Evolutionary conservation across 2,888 invertebrate genomes (phyloP).

Genomic region (Cartodere bifasciata): DNA sequence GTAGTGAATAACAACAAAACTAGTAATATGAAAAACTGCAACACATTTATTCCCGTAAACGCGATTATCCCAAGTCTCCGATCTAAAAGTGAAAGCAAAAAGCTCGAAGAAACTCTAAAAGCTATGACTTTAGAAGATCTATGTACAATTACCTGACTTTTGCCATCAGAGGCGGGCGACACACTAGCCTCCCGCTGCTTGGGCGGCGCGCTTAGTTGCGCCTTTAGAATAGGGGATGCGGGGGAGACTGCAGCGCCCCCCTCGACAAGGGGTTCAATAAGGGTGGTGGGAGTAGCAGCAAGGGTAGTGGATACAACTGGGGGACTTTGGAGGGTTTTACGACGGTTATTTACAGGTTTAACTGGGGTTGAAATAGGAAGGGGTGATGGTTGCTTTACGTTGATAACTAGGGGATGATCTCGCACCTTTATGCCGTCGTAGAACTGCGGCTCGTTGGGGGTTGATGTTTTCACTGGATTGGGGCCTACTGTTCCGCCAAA

Average conservation of each 20-base stretch:
- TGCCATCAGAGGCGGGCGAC: slow-evolving; percentile 35
- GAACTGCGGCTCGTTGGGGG: slow-evolving; percentile 41
- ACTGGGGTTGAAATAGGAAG: slow-evolving; percentile 38
- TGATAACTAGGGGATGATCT: slow-evolving; percentile 43
- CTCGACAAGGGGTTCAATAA: neutral
- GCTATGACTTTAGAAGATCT: neutral
- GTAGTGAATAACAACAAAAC: too few species aligned
- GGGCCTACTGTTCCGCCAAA: slow-evolving; percentile 78
- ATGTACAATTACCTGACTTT: slow-evolving; percentile 45
- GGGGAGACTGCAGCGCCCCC: slow-evolving; percentile 37
- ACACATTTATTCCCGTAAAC: too few species aligned
- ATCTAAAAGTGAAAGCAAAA: neutral
- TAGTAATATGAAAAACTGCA: too few species aligned
- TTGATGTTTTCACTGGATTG: slow-evolving; percentile 51
- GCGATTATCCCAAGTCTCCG: too few species aligned
- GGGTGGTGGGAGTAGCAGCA: too few species aligned
- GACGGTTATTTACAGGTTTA: slow-evolving; percentile 29
- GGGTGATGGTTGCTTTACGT: slow-evolving; percentile 29
- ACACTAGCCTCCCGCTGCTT: slow-evolving; percentile 33
- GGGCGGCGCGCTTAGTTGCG: slow-evolving; percentile 64
- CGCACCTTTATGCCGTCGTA: slow-evolving; percentile 59
- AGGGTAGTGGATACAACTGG: neutral
- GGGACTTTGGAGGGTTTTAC: slow-evolving; percentile 21
- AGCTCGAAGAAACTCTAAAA: neutral
- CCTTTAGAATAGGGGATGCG: slow-evolving; percentile 71